Evolutionary conservation across 2,888 invertebrate genomes (phyloP), one percentile per base, ranked within the genome.

Genomic region (Malachius bipustulatus): DNA sequence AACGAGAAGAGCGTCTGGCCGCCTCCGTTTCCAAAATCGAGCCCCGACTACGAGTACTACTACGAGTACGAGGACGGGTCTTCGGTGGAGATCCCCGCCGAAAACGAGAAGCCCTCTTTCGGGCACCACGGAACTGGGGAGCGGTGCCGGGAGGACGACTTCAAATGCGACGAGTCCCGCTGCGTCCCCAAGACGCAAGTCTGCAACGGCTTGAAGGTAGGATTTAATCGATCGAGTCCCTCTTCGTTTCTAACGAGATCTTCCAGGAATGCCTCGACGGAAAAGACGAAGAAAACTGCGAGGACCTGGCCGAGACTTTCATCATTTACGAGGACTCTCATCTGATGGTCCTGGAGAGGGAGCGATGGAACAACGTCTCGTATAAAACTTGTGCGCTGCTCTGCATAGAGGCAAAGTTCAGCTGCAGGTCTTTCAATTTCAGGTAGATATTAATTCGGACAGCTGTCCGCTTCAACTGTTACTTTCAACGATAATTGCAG

Each of bases 351-450:
- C 54, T 65, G 38, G 73, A 72, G 38, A 60, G 64, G n/a, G 67
- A 70, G 49, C 66, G 67, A 47, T 71, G 69, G 66, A 51, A 67
- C 14, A 68, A 70, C 40, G 65, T 68, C 6, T 64, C 65, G 6
- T 48, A 63, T n/a, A 55, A 64, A 9, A 65, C 70, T 34, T 78
- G 78, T 47, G 75, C 77, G 3, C 57, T 62, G 29, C 54, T 62
- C 11, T 73, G 73, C 44, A 48, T 69, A 2, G 63, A 70, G 40
- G 66, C 66, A 38, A 62, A 61, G 33, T 72, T 74, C 44, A 60
- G 63, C 2, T 77, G 78, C 47, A 63, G 67, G 45, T 73, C 76
- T 1, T 77, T 77, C 54, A 69, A 70, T 42, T 73, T 70, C 51
- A 62, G 67, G 67, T 69, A 50, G 50, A 60, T 28, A 4, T 28